Evolutionary conservation across 2,888 invertebrate genomes (phyloP).

Genomic region (Operophtera brumata): DNA sequence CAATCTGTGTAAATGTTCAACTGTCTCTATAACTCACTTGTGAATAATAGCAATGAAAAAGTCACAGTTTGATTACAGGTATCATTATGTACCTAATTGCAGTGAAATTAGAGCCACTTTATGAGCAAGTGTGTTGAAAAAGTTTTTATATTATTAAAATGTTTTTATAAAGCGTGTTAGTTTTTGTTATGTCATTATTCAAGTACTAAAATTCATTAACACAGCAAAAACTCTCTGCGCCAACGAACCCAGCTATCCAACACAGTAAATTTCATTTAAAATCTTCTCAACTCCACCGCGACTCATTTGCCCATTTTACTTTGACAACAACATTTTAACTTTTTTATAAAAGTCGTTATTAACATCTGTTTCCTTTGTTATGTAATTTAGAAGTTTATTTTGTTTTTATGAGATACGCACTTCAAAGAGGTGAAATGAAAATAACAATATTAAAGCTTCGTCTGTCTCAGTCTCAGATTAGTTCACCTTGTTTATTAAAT

Average conservation of each 20-base stretch:
- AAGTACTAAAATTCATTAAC: conserved; percentile 6
- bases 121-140: too few relatives aligned
- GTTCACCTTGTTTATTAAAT: conserved; percentile 7
- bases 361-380: conserved; percentile 48
- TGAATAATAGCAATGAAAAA: too few relatives aligned
- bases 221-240: neutral
- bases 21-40: too few relatives aligned
- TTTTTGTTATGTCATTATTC: neutral
- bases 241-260: conserved; percentile 10
- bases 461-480: conserved; percentile 7
- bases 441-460: conserved; percentile 10
- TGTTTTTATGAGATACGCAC: conserved; percentile 31
- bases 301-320: conserved; percentile 55
- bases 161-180: neutral
- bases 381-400: conserved; percentile 38
- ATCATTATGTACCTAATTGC: too few relatives aligned
- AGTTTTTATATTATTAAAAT: neutral
- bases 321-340: conserved; percentile 42
- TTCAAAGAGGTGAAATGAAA: conserved; percentile 31
- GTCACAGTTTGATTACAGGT: too few relatives aligned
- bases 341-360: conserved; percentile 49
- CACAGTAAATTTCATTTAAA: conserved; percentile 28
- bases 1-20: too few relatives aligned
- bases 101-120: too few relatives aligned
- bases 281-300: conserved; percentile 30